phyloP scores from a whole-genome alignment of 2,113 vertebrate genomes.

The Odocoileus hemionus region DNA sequence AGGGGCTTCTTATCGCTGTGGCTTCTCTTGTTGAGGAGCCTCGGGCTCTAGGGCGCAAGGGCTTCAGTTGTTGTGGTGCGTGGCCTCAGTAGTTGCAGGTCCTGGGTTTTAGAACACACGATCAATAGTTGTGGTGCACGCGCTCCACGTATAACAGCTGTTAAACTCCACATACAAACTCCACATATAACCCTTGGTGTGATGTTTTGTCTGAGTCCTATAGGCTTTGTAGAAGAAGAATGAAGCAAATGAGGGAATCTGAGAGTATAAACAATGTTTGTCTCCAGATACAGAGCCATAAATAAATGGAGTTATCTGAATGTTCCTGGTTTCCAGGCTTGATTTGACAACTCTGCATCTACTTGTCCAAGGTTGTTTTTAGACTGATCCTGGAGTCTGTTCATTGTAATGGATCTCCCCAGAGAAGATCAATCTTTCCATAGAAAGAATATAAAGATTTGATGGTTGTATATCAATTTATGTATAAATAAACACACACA shows the following conservation, averaged over 20 bases:
- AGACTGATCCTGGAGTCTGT: neutral
- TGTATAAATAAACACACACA: neutral
- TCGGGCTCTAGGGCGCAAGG: neutral
- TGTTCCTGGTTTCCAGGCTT: neutral
- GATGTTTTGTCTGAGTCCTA: neutral
- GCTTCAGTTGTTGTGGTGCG: neutral
- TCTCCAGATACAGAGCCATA: neutral
- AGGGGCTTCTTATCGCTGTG: neutral
- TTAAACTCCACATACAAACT: neutral
- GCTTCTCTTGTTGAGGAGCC: neutral
- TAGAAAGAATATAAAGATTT: neutral
- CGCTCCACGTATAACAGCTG: neutral
- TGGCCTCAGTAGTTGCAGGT: too few species aligned
- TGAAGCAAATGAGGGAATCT: neutral
- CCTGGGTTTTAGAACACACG: neutral
- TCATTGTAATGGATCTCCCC: neutral
- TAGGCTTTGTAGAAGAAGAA: neutral
- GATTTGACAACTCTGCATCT: neutral
- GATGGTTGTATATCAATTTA: neutral
- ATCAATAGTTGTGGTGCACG: neutral
- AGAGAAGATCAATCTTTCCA: neutral
- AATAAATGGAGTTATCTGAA: neutral
- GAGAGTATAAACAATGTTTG: neutral
- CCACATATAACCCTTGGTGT: neutral
- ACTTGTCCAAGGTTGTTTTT: neutral